Base-by-base conservation (phyloP, 37 sponge, comb jelly and placozoan species). In the Sycon ciliatum region DNA sequence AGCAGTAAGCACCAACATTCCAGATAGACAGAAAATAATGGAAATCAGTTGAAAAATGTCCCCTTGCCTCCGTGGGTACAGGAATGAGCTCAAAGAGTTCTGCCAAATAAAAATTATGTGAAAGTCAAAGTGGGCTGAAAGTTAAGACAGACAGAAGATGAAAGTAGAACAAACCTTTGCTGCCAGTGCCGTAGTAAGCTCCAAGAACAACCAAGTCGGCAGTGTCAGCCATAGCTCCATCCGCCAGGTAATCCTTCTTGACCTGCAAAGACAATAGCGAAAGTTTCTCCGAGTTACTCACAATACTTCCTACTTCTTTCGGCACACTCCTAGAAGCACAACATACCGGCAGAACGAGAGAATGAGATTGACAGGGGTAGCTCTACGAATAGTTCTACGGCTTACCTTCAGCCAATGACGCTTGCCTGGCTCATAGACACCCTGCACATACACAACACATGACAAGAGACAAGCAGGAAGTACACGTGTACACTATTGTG, bases 181-280 rank as follows among this genome's bases (percentile, higher is more conserved):
- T 91, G 22, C 98, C 98, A 31, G 92, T 95, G 29, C 98, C 98
- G 40, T 85, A 85, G 68, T 95, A 95, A 22, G 89, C 98, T 31
- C 98, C 98, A 34, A 95, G 70, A 35, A 95, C 98, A 1, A 91
- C 83, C 9, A 95, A 86, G 49, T 95, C 98, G 61, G 98, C 98
- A 57, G 87, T 88, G 77, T 95, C 98, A 11, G 98, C 98, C 98
- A 95, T 95, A 11, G 92, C 71, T 28, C 98, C 98, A 6, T 83
- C 98, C 46, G 84, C 84, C 18, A 95, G 80, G 76, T 95, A 95
- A 33, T 95, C 98, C 69, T 95, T 95, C 87, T 95, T 95, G 79
- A 92, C 73, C 80, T 82, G 57, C 46, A 74, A 2, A 64, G 6
- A 78, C 13, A 58, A 29, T 61, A 13, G 20, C 4, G 30, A 73